Percentiles rank a stretch among this genome's conserved stretches.
These are phyloP conservation scores for Phaenicophaeus curvirostris DNA, from an alignment of 2,797 vertebrate species.

Conservation along the genomic window DNA sequence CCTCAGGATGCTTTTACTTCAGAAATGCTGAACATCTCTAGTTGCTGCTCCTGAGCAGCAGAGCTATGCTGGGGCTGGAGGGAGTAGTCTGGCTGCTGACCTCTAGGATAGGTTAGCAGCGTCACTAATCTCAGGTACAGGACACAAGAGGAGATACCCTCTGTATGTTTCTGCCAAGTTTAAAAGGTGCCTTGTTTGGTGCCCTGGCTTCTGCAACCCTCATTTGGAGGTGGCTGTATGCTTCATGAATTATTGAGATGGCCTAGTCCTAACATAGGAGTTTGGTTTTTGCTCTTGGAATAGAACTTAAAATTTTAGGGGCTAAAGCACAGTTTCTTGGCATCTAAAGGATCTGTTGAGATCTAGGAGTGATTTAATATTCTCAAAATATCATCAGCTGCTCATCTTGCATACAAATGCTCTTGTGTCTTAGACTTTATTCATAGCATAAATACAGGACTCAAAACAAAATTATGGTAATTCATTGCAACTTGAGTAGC, in stretches of 20 bases:
- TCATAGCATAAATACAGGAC: background rate
- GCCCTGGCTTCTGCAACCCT: background rate
- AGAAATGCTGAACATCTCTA: background rate
- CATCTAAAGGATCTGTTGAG: background rate
- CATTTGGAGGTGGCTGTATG: background rate
- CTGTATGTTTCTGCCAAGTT: background rate
- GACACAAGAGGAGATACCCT: background rate
- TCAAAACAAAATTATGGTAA: background rate
- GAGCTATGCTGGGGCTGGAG: background rate
- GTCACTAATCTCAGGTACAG: rapidly evolving
- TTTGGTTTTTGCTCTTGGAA: background rate
- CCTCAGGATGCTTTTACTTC: background rate
- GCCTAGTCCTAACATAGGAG: background rate
- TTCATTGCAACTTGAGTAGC: background rate
- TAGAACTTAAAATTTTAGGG: background rate
- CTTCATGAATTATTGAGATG: background rate
- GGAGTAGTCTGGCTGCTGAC: background rate
- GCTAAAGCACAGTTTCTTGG: background rate
- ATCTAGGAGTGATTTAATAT: background rate
- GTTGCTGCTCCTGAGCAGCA: background rate
- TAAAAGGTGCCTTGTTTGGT: background rate
- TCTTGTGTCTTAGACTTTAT: constrained; percentile 10
- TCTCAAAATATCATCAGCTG: background rate
- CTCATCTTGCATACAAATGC: background rate
- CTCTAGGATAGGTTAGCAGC: background rate